Conservation (phyloP, 1,140 invertebrate genomes). For the Cryptotermes secundus region DNA sequence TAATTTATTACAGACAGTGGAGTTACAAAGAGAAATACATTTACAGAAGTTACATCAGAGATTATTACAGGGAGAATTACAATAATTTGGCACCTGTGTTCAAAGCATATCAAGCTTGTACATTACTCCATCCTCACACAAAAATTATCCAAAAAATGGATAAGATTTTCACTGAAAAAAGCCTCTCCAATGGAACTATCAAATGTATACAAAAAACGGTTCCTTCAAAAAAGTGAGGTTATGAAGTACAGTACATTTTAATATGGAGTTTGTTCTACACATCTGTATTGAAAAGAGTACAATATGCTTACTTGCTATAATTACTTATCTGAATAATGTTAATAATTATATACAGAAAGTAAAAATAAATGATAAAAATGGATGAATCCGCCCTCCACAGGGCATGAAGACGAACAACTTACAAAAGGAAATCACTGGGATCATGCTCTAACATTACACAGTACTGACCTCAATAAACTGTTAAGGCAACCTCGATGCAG, state of each 20-base stretch:
- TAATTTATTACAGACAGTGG: neutral
- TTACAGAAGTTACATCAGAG: neutral
- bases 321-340: neutral
- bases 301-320: neutral
- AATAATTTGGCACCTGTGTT: slow-evolving; percentile 7
- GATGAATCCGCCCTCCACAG: neutral
- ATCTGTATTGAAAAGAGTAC: neutral
- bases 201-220: neutral
- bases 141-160: neutral
- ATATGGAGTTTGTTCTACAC: neutral
- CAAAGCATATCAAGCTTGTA: neutral
- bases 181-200: neutral
- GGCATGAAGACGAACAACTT: neutral
- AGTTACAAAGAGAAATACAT: neutral
- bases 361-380: neutral
- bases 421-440: neutral
- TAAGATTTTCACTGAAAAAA: neutral
- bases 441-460: neutral
- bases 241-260: neutral
- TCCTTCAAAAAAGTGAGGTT: neutral
- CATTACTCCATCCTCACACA: neutral
- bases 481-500: too few species aligned
- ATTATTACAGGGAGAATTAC: neutral
- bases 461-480: neutral
- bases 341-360: neutral